Percentiles rank a stretch among this genome's conserved stretches.
phyloP scores from a whole-genome alignment of 1,140 invertebrate genomes.

The Drosophila auraria region DNA sequence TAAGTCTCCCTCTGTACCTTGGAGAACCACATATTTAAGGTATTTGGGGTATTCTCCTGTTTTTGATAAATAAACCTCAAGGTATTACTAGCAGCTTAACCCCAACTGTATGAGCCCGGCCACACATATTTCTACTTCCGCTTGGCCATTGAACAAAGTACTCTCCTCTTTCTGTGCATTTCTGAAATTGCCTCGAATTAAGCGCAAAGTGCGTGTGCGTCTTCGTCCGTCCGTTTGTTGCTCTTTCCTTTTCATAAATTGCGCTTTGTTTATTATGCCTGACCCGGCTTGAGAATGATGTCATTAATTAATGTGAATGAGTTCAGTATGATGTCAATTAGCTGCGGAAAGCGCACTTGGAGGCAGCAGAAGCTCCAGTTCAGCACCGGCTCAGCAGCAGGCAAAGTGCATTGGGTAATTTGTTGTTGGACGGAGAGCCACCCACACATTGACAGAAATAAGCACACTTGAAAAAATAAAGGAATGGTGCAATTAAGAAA shows the following conservation, averaged over 20 bases:
- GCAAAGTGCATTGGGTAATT: constrained; percentile 60
- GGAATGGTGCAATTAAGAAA: neutral
- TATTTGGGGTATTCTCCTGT: too few species aligned
- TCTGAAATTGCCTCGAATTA: constrained; percentile 74
- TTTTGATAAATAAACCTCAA: neutral
- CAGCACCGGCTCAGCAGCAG: constrained; percentile 20
- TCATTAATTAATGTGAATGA: constrained; percentile 84
- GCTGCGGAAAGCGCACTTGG: constrained; percentile 79
- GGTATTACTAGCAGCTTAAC: neutral
- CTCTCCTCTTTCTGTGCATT: constrained; percentile 33
- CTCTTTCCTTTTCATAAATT: constrained; percentile 56
- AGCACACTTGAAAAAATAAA: neutral
- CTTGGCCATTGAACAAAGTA: constrained; percentile 38
- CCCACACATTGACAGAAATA: constrained; percentile 27
- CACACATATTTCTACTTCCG: constrained; percentile 31
- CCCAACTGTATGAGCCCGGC: constrained; percentile 8
- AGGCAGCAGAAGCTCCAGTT: constrained; percentile 28
- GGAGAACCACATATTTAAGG: too few species aligned
- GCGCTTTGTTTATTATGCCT: constrained; percentile 55
- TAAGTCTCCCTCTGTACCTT: too few species aligned
- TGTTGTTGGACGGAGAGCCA: constrained; percentile 49
- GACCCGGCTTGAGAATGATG: constrained; percentile 71
- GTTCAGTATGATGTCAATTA: constrained; percentile 84
- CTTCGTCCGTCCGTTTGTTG: constrained; percentile 35
- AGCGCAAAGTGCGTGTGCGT: constrained; percentile 68